These are phyloP conservation scores for Scolopax bukidnonensis DNA, from an alignment of 2,797 vertebrate species.

Conservation along the genomic window DNA sequence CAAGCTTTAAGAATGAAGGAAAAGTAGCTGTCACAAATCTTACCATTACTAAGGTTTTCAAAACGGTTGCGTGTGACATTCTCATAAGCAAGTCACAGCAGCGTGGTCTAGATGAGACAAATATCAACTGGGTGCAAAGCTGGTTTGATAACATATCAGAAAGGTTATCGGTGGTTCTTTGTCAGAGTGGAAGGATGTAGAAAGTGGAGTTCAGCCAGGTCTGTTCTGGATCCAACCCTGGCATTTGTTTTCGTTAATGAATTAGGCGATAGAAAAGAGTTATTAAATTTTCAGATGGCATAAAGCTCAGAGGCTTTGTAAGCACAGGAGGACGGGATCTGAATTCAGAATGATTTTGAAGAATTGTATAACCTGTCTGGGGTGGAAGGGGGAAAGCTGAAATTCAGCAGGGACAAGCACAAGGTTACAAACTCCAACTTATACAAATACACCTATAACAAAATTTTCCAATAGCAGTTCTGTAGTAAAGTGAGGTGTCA, in stretches of 20 bases:
- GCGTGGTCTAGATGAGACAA: neutral
- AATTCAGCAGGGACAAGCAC: neutral
- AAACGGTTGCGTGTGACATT: neutral
- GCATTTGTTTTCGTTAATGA: slow-evolving; percentile 37
- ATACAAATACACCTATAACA: neutral
- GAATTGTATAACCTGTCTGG: neutral
- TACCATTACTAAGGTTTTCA: neutral
- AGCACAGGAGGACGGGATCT: neutral
- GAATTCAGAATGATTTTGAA: slow-evolving; percentile 24
- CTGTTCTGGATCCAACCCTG: neutral
- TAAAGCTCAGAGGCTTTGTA: neutral
- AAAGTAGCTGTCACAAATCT: neutral
- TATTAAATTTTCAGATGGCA: slow-evolving; percentile 56
- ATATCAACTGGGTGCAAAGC: slow-evolving; percentile 13
- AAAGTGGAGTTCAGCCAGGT: slow-evolving; percentile 28
- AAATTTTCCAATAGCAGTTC: neutral
- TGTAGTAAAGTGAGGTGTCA: neutral
- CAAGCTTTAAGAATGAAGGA: neutral
- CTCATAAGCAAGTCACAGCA: neutral
- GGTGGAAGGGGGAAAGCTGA: neutral
- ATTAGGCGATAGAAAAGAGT: slow-evolving; percentile 19
- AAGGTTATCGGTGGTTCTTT: slow-evolving; percentile 16
- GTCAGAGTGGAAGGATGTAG: neutral
- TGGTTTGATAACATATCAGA: neutral
- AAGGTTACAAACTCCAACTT: neutral